Conservation (phyloP, 2,113 vertebrate genomes). For the Ptilonorhynchus violaceus region DNA sequence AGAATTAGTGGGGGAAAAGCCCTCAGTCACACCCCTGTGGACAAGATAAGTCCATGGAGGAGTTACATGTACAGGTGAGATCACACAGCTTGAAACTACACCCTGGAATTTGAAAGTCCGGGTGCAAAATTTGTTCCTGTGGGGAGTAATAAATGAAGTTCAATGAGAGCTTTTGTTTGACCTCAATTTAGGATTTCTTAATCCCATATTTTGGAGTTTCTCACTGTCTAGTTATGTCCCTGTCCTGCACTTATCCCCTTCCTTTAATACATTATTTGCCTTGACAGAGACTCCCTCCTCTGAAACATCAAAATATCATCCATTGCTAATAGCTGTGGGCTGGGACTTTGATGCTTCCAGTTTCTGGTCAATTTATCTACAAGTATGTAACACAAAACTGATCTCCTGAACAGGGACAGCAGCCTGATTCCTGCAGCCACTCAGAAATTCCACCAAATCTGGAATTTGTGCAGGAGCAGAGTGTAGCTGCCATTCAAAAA, state of each 20-base stretch:
- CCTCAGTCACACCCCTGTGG: not conserved
- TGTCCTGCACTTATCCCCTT: not conserved
- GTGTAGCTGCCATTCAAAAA: not conserved
- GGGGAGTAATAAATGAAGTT: not conserved
- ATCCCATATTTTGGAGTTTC: not conserved
- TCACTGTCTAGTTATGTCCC: not conserved
- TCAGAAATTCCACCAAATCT: not conserved
- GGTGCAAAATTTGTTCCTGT: not conserved
- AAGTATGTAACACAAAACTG: not conserved
- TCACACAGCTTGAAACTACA: not conserved
- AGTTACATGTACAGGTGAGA: not conserved
- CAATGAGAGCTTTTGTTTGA: not conserved
- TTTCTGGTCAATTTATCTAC: not conserved
- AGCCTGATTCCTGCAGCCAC: not conserved
- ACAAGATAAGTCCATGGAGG: rapidly evolving
- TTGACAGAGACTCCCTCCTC: not conserved
- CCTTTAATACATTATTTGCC: not conserved
- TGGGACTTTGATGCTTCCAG: too few relatives aligned
- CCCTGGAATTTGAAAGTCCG: not conserved
- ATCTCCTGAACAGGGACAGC: not conserved
- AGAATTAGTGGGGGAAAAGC: not conserved
- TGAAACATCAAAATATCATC: not conserved
- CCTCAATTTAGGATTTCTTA: not conserved
- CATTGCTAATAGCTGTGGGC: not conserved
- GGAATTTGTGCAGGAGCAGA: not conserved